These are phyloP conservation scores for Chaenocephalus aceratus DNA, from an alignment of 2,113 vertebrate species.

Conservation along the genomic window DNA sequence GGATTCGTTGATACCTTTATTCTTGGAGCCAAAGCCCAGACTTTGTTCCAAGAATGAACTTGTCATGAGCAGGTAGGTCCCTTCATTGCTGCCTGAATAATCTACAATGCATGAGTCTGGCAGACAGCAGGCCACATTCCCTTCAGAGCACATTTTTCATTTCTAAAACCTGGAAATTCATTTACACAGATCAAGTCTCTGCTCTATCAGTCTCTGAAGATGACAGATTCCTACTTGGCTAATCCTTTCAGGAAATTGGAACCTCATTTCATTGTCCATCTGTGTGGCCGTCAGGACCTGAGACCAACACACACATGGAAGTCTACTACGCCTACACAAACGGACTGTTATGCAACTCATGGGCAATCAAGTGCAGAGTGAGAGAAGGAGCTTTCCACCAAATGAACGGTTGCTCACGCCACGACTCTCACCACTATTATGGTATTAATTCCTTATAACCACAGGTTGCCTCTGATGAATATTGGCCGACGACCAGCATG, in stretches of 20 bases:
- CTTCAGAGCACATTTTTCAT: conserved; percentile 38
- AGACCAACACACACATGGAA: conserved; percentile 58
- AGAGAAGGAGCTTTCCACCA: conserved; percentile 39
- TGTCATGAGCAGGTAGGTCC: neutral
- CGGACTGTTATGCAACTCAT: conserved; percentile 69
- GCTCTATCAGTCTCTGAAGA: conserved; percentile 43
- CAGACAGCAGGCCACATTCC: neutral
- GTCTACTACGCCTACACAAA: conserved; percentile 28
- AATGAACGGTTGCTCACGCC: conserved; percentile 24
- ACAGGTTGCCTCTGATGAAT: conserved; percentile 35
- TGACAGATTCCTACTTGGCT: conserved; percentile 51
- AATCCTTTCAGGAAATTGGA: conserved; percentile 60
- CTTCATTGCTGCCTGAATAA: conserved; percentile 22
- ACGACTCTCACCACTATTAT: conserved; percentile 45
- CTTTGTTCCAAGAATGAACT: neutral
- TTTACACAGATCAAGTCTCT: conserved; percentile 46
- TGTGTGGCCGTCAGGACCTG: conserved; percentile 38
- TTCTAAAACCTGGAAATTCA: conserved; percentile 60
- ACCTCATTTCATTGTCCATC: conserved; percentile 39
- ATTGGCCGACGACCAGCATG: conserved; percentile 25
- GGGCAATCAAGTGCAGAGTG: conserved; percentile 35
- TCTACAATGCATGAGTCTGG: conserved; percentile 23
- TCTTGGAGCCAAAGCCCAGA: no score
- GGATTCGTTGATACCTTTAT: no score
- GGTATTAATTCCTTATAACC: conserved; percentile 49